A percentile compares a stretch with the other conserved stretches of the same genome.
These are phyloP conservation scores for Apistogramma diplotaenia DNA, from an alignment of 2,113 vertebrate genomes.

Conservation along the genomic window DNA sequence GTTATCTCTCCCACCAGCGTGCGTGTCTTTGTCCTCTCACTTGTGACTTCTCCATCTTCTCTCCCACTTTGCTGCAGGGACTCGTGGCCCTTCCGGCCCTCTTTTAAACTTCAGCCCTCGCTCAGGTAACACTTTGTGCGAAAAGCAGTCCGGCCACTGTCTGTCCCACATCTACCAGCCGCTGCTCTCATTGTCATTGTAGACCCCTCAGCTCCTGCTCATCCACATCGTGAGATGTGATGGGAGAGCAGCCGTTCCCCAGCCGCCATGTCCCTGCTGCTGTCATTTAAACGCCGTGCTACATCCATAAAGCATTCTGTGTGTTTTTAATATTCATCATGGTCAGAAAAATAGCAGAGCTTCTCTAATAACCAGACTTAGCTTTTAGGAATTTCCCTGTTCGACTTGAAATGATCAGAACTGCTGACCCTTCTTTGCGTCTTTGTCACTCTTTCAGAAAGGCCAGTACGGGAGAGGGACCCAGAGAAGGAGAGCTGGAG, in stretches of 20 bases:
- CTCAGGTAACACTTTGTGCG: slow-evolving; percentile 76
- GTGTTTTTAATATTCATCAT: neutral
- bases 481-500: slow-evolving; percentile 78
- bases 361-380: neutral
- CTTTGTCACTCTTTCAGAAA: slow-evolving; percentile 62
- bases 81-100: slow-evolving; percentile 78
- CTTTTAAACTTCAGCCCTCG: slow-evolving; percentile 81
- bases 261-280: slow-evolving; percentile 17
- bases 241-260: neutral
- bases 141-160: slow-evolving; percentile 27
- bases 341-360: neutral
- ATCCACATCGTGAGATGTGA: neutral
- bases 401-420: neutral
- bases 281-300: slow-evolving; percentile 22
- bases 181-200: slow-evolving; percentile 16
- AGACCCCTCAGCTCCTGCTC: slow-evolving; percentile 6
- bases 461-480: slow-evolving; percentile 74
- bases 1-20: neutral
- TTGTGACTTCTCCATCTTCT: slow-evolving; percentile 65
- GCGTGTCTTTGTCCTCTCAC: neutral
- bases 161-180: slow-evolving; percentile 26
- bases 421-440: neutral
- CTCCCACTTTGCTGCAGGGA: slow-evolving; percentile 79
- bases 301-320: neutral
- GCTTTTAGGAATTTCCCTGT: neutral